Conservation (phyloP, 2,888 invertebrate species). For the Melinaea marsaeus region DNA sequence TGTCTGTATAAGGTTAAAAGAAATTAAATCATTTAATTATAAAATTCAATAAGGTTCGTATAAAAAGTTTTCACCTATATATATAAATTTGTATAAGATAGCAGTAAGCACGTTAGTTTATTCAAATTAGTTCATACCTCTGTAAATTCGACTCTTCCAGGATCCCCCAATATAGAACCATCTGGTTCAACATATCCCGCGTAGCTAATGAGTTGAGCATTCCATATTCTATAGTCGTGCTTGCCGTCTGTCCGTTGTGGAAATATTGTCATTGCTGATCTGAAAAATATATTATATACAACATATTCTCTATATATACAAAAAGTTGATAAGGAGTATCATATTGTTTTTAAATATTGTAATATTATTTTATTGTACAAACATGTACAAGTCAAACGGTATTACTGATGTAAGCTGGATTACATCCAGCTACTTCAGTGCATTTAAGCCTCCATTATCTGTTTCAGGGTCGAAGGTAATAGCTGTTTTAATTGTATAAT, state of each 20-base stretch:
- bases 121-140: slow-evolving; percentile 80
- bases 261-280: slow-evolving; percentile 96
- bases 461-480: slow-evolving; percentile 1
- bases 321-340: not conserved
- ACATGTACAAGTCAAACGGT: not conserved
- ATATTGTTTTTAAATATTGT: not conserved
- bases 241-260: slow-evolving; percentile 94
- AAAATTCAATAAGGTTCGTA: too few species aligned
- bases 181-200: slow-evolving; percentile 93
- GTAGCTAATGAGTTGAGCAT: slow-evolving; percentile 91
- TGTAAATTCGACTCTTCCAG: slow-evolving; percentile 91
- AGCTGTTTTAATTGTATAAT: too few species aligned
- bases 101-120: too few species aligned
- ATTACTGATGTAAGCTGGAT: slow-evolving; percentile 5
- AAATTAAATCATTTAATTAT: too few species aligned
- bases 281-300: slow-evolving; percentile 49
- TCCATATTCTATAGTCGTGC: slow-evolving; percentile 96
- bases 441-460: not conserved
- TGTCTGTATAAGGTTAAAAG: too few species aligned
- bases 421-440: slow-evolving; percentile 3
- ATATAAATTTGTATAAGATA: too few species aligned
- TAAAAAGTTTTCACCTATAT: too few species aligned
- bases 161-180: slow-evolving; percentile 91
- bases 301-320: not conserved
- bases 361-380: not conserved